phyloP scores from a whole-genome alignment of 2,888 invertebrate species.

The Drosophila meridionalis region DNA sequence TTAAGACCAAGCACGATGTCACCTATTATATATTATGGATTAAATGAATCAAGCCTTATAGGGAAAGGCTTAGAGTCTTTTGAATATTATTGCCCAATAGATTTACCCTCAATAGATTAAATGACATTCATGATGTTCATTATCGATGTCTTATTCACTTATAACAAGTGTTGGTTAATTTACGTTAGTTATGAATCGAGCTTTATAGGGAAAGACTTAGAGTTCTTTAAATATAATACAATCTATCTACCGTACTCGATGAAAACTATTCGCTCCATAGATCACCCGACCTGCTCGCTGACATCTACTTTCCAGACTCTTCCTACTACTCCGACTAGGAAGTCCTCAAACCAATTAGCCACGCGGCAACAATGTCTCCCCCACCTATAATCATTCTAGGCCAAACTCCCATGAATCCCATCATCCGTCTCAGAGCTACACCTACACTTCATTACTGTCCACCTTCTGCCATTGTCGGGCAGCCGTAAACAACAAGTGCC shows the following conservation, averaged over 20 bases:
- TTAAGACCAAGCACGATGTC: no score
- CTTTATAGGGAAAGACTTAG: no score
- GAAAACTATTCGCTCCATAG: neutral
- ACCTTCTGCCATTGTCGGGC: neutral
- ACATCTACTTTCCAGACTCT: neutral
- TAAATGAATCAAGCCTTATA: no score
- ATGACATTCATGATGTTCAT: neutral
- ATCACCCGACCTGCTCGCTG: neutral
- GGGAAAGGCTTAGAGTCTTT: no score
- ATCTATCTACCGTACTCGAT: neutral
- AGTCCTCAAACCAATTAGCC: neutral
- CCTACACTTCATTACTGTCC: neutral
- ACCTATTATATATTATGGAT: no score
- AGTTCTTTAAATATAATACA: neutral
- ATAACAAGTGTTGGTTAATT: no score
- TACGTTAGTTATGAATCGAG: no score
- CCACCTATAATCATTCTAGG: neutral
- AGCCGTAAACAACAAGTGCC: conserved; percentile 9
- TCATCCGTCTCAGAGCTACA: neutral
- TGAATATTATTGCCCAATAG: no score
- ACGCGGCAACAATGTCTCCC: neutral
- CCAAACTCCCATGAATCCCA: neutral
- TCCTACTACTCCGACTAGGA: no score
- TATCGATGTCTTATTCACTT: no score
- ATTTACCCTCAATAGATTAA: neutral